These are phyloP conservation scores for Riparia riparia DNA, from an alignment of 2,113 vertebrate species.

Conservation along the genomic window DNA sequence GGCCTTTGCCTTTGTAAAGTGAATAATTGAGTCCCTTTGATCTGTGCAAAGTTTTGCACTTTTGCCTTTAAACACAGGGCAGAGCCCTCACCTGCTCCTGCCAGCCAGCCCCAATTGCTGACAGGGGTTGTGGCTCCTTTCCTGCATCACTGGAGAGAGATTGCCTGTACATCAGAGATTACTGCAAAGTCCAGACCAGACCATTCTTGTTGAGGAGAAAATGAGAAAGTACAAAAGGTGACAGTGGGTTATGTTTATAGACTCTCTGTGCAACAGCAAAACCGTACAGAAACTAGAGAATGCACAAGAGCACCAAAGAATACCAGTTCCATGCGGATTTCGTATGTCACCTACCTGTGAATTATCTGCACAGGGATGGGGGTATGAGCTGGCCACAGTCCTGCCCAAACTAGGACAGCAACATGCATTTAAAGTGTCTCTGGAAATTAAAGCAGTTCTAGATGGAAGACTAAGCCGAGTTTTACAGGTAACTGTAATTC, in stretches of 20 bases:
- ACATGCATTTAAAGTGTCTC: neutral
- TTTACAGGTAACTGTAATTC: neutral
- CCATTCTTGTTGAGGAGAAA: constrained; percentile 49
- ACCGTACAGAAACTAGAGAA: constrained; percentile 36
- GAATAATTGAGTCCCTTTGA: neutral
- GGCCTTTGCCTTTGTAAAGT: accelerated
- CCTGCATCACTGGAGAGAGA: neutral
- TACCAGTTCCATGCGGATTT: constrained; percentile 21
- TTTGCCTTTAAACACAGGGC: neutral
- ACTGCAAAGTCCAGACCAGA: constrained; percentile 51
- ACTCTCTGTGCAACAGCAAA: neutral
- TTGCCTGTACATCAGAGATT: constrained; percentile 28
- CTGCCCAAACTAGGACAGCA: neutral
- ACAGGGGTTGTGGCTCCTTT: neutral
- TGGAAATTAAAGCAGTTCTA: neutral
- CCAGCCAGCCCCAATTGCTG: accelerated
- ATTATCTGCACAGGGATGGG: neutral
- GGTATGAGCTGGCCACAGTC: neutral
- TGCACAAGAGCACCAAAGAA: constrained; percentile 43
- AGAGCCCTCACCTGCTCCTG: neutral
- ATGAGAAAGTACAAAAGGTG: constrained; percentile 74
- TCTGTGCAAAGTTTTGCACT: neutral
- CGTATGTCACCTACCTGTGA: constrained; percentile 10
- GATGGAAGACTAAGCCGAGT: neutral
- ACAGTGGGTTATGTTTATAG: constrained; percentile 68